Evolutionary conservation across 2,888 invertebrate species (phyloP), one percentile per base, ranked within the genome.

Genomic region (Helicoverpa assulta): DNA sequence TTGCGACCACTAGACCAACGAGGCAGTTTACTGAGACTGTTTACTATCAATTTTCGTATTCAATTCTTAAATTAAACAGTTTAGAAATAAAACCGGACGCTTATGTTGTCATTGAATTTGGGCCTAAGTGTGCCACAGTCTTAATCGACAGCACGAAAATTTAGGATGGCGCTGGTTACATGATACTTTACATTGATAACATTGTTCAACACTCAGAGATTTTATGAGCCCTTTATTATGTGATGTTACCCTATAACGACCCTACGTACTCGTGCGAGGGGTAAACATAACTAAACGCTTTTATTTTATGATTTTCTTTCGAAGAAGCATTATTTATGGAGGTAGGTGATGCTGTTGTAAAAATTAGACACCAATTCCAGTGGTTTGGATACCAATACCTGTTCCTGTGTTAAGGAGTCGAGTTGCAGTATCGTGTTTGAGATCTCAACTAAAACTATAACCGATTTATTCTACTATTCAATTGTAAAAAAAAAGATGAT

Each of bases 121-220:
- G 21, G 21, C 2, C 21, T 21, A 21, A 21, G 68, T 90, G 87
- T 84, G 51, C 65, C 80, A 55, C 85, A 40, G 57, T 3, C 87
- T 58, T 85, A 63, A 81, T 29, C 63, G 74, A 73, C 82, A 74
- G 70, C 84, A 85, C 77, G 81, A 88, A 90, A 91, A 92, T 89
- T 89, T 90, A 88, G 89, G 89, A 84, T 84, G 85, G 82, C 73
- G 83, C 80, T 75, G 67, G 89, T 88, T 87, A 93, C 90, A 91
- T 84, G 92, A 92, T 91, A 92, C 91, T 93, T 91, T 88, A 85
- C 90, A 90, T 91, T 90, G 93, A 93, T 93, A 93, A 93, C 91
- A 93, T 93, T 94, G 93, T 94, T 92, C 86, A 90, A 90, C 91
- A 92, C 88, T 91, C 88, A 80, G 84, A 90, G 88, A 90, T 93